Conservation (phyloP, 1,140 invertebrate genomes). For the Caenorhabditis brenneri region DNA sequence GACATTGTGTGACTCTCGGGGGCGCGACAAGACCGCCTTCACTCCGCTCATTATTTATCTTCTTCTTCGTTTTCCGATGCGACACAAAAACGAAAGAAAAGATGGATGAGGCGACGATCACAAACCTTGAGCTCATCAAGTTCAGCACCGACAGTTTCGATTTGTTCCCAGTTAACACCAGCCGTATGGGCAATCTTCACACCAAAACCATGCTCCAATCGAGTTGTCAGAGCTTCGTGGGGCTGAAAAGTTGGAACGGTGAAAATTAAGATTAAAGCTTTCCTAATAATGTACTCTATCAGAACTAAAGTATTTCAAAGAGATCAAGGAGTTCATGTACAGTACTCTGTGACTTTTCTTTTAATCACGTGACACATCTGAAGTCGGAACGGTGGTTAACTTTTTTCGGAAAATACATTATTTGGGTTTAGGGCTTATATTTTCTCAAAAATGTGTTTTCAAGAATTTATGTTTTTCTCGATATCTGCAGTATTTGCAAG, state of each 20-base stretch:
- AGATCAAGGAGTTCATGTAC: too few species aligned
- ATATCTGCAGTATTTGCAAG: too few species aligned
- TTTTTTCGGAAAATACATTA: too few species aligned
- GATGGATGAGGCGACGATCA: slow-evolving; percentile 41
- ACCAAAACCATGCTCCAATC: slow-evolving; percentile 79
- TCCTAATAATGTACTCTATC: neutral
- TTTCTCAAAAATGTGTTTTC: too few species aligned
- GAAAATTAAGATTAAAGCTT: neutral
- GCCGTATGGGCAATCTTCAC: slow-evolving; percentile 87
- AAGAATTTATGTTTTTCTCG: too few species aligned
- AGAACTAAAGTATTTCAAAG: too few species aligned
- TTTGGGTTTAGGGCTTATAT: too few species aligned
- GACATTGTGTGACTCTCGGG: slow-evolving; percentile 39
- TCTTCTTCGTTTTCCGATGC: slow-evolving; percentile 9
- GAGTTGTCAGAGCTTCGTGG: slow-evolving; percentile 86
- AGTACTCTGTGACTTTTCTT: too few species aligned
- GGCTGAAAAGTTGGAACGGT: slow-evolving; percentile 75
- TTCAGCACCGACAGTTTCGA: slow-evolving; percentile 76
- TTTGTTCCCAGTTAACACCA: slow-evolving; percentile 86
- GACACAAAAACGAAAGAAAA: slow-evolving; percentile 14
- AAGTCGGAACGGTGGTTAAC: too few species aligned
- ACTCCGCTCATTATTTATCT: slow-evolving; percentile 39
- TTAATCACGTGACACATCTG: too few species aligned
- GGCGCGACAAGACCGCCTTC: neutral
- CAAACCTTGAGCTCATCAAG: slow-evolving; percentile 81